These are phyloP conservation scores for Aleiodes testaceus DNA, from an alignment of 2,888 invertebrate species.

Conservation along the genomic window DNA sequence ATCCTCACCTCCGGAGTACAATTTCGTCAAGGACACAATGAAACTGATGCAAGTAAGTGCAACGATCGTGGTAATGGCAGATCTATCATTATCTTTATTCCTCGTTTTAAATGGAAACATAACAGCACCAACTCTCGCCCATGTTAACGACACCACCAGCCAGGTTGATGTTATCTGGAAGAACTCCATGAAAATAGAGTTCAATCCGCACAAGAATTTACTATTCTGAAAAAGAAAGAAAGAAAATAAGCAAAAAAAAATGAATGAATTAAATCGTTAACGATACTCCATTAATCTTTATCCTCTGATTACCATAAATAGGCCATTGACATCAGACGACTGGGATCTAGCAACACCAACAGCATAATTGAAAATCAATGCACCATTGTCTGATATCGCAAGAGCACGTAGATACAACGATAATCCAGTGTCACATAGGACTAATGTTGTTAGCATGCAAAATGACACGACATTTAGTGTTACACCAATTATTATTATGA, in stretches of 20 bases:
- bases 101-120: conserved; percentile 60
- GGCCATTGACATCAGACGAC: conserved; percentile 59
- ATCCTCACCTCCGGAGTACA: conserved; percentile 64
- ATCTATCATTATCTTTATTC: conserved; percentile 52
- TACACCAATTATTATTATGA: conserved; percentile 65
- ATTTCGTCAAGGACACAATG: conserved; percentile 64
- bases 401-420: conserved; percentile 67
- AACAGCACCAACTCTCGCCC: conserved; percentile 64
- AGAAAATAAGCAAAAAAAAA: neutral
- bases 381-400: conserved; percentile 69
- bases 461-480: conserved; percentile 66
- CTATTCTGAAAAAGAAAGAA: conserved; percentile 54
- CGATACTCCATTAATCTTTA: conserved; percentile 15
- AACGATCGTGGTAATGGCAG: conserved; percentile 55
- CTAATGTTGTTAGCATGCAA: conserved; percentile 62
- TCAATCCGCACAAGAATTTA: conserved; percentile 60
- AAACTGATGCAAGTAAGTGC: conserved; percentile 57
- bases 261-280: neutral
- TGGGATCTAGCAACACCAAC: conserved; percentile 66
- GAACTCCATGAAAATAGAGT: conserved; percentile 62
- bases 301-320: conserved; percentile 63
- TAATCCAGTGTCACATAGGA: conserved; percentile 65
- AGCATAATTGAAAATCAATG: conserved; percentile 67
- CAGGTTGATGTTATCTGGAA: conserved; percentile 70
- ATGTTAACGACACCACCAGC: conserved; percentile 69